These are phyloP conservation scores for Gymnogyps californianus DNA, from an alignment of 2,113 vertebrate genomes.

Conservation along the genomic window DNA sequence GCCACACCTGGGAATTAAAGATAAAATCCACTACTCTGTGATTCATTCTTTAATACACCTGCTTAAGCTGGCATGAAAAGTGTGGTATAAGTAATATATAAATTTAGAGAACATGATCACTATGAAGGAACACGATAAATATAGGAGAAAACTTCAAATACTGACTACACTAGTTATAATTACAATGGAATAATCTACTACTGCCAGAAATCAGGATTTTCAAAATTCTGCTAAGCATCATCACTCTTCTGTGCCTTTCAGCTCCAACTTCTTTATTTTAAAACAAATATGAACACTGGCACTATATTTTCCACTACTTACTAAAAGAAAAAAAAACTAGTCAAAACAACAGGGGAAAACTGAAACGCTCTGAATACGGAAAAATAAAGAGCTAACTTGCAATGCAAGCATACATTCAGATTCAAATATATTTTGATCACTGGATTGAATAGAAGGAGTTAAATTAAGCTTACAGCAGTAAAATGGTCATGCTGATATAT, in stretches of 20 bases:
- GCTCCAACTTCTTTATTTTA: not conserved
- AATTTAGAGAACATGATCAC: not conserved
- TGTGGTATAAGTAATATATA: not conserved
- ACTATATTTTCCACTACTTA: not conserved
- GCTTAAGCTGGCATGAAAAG: not conserved
- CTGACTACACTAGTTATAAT: not conserved
- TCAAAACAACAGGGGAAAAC: not conserved
- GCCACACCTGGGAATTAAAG: not conserved
- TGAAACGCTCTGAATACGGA: not conserved
- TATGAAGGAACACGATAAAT: not conserved
- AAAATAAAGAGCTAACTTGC: not conserved
- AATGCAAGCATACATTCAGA: not conserved
- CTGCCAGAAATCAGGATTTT: not conserved
- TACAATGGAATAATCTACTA: not conserved
- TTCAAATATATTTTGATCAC: not conserved
- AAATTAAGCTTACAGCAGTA: not conserved
- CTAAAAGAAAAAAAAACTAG: not conserved
- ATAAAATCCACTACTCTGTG: not conserved
- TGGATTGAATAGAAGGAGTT: not conserved
- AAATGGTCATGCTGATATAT: rapidly evolving
- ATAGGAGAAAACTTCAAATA: not conserved
- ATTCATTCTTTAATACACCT: not conserved
- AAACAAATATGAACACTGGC: not conserved
- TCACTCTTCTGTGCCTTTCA: not conserved
- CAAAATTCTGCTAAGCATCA: not conserved